phyloP scores from a whole-genome alignment of 2,113 vertebrate genomes.

The Myiagra hebetior region DNA sequence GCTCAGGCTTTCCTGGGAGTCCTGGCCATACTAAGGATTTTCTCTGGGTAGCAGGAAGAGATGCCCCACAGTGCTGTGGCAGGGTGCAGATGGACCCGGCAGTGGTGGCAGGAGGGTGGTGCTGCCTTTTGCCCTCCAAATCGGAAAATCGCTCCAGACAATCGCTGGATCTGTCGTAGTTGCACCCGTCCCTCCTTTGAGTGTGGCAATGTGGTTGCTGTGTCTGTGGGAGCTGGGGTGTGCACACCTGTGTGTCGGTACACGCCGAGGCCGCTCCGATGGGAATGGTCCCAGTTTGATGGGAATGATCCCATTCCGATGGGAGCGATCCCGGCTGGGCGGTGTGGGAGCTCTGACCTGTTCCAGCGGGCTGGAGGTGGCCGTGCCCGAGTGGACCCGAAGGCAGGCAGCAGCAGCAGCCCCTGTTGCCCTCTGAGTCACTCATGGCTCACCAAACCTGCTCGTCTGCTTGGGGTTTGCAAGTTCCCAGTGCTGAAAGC shows the following conservation, averaged over 20 bases:
- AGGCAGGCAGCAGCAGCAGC: neutral
- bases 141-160: neutral
- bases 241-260: neutral
- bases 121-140: neutral
- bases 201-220: neutral
- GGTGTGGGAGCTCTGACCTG: neutral
- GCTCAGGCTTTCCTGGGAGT: neutral
- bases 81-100: neutral
- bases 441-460: neutral
- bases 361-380: neutral
- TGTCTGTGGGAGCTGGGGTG: neutral
- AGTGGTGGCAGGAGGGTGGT: neutral
- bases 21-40: neutral
- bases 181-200: neutral
- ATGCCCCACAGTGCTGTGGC: neutral
- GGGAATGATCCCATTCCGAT: neutral
- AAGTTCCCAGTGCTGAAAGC: neutral
- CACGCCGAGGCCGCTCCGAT: neutral
- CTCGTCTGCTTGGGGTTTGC: neutral
- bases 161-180: neutral
- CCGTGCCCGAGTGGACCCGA: neutral
- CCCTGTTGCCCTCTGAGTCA: neutral
- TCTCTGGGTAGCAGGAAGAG: neutral
- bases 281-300: no score
- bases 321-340: neutral